A percentile compares a stretch with the other conserved stretches of the same genome.
phyloP scores from a whole-genome alignment of 2,113 vertebrate species.

The Podarcis raffonei region DNA sequence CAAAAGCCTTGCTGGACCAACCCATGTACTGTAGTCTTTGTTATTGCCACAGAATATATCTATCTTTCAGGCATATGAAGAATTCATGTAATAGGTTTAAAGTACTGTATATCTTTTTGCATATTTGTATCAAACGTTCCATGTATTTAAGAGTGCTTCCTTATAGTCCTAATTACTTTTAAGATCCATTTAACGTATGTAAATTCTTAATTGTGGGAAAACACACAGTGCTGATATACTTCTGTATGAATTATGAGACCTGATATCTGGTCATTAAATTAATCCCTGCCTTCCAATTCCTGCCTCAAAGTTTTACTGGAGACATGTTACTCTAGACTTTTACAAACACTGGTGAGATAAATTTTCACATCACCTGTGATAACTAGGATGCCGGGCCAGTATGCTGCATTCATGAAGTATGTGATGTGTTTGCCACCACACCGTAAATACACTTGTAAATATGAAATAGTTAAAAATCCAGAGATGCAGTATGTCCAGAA shows the following conservation, averaged over 20 bases:
- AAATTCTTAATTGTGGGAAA: not conserved
- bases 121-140: not conserved
- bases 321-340: not conserved
- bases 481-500: not conserved
- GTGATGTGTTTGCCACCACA: not conserved
- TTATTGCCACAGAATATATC: not conserved
- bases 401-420: not conserved
- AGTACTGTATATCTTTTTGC: not conserved
- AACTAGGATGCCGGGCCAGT: not conserved
- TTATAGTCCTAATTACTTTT: not conserved
- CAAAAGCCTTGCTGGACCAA: not conserved
- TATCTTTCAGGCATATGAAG: not conserved
- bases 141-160: not conserved
- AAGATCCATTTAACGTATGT: not conserved
- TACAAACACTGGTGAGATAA: not conserved
- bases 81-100: not conserved
- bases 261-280: not conserved
- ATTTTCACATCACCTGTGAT: not conserved
- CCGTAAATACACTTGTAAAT: not conserved
- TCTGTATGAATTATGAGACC: not conserved
- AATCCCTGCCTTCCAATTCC: not conserved
- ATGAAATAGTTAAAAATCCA: not conserved
- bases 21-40: not conserved
- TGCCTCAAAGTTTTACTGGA: not conserved
- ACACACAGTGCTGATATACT: not conserved